Evolutionary conservation across 2,113 vertebrate species (phyloP).

Genomic region (Ictidomys tridecemlineatus): DNA sequence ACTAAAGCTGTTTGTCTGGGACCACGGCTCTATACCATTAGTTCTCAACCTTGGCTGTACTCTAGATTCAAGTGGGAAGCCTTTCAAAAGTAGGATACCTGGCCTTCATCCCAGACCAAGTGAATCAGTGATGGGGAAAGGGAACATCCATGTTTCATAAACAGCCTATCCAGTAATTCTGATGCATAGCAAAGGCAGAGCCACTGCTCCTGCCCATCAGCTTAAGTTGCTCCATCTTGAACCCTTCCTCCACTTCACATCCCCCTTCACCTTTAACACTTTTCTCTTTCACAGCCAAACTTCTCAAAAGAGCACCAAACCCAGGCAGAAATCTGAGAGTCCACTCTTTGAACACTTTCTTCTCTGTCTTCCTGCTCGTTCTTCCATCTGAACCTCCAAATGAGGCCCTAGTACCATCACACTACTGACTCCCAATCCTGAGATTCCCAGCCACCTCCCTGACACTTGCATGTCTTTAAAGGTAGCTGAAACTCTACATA

Average conservation of each 20-base stretch:
- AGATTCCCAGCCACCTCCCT: neutral
- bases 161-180: neutral
- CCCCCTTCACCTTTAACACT: neutral
- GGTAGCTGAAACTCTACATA: neutral
- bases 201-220: neutral
- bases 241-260: neutral
- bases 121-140: no score
- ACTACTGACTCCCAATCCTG: neutral
- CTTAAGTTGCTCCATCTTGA: neutral
- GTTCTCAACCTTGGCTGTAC: neutral
- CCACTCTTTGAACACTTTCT: neutral
- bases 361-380: neutral
- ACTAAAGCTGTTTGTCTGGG: neutral
- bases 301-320: neutral
- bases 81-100: neutral
- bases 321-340: neutral
- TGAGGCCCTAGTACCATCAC: neutral
- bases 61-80: neutral
- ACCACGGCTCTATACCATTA: neutral
- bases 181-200: neutral
- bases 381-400: neutral
- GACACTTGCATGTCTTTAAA: neutral
- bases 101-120: neutral
- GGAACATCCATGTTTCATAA: neutral
- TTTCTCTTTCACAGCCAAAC: neutral